Percentiles rank a stretch among this genome's conserved stretches.
These are phyloP conservation scores for Leptinotarsa lineolata DNA, from an alignment of 1,140 invertebrate species.

Conservation along the genomic window DNA sequence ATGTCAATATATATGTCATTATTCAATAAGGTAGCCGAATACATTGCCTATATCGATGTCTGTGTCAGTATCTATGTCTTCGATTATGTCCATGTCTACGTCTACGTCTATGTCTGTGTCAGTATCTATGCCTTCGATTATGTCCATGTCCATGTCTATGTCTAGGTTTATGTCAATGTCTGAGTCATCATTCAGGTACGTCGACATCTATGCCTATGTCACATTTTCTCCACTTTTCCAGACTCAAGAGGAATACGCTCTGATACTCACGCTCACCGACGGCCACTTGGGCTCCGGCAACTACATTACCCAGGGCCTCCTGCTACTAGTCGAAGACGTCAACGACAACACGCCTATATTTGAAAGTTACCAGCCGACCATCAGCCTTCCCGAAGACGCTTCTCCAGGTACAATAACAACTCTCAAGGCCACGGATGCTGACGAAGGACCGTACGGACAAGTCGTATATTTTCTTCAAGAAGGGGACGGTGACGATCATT, in stretches of 20 bases:
- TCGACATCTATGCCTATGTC: background rate
- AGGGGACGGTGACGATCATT: slow-evolving; percentile 73
- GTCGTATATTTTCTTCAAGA: slow-evolving; percentile 68
- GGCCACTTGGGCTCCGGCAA: slow-evolving; percentile 84
- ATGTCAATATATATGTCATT: too few relatives aligned
- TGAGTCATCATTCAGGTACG: background rate
- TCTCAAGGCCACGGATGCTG: slow-evolving; percentile 84
- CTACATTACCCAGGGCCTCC: slow-evolving; percentile 86
- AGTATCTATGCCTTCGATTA: too few relatives aligned
- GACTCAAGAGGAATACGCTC: slow-evolving; percentile 82
- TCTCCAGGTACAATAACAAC: slow-evolving; percentile 74
- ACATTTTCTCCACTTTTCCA: slow-evolving; percentile 52
- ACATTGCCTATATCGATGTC: too few relatives aligned
- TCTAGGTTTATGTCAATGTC: too few relatives aligned
- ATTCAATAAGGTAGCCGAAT: too few relatives aligned
- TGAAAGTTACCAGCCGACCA: slow-evolving; percentile 79
- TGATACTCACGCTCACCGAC: slow-evolving; percentile 88
- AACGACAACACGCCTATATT: slow-evolving; percentile 91
- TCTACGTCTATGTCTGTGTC: too few relatives aligned
- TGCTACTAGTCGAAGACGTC: slow-evolving; percentile 87
- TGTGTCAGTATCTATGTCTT: too few relatives aligned
- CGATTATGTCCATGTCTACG: too few relatives aligned
- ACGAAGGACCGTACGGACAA: slow-evolving; percentile 91
- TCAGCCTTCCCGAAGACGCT: slow-evolving; percentile 80
- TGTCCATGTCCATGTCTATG: too few relatives aligned